A percentile compares a stretch with the other conserved stretches of the same genome.
Conservation (phyloP, 2,797 vertebrate species). For the Tinamus major region DNA sequence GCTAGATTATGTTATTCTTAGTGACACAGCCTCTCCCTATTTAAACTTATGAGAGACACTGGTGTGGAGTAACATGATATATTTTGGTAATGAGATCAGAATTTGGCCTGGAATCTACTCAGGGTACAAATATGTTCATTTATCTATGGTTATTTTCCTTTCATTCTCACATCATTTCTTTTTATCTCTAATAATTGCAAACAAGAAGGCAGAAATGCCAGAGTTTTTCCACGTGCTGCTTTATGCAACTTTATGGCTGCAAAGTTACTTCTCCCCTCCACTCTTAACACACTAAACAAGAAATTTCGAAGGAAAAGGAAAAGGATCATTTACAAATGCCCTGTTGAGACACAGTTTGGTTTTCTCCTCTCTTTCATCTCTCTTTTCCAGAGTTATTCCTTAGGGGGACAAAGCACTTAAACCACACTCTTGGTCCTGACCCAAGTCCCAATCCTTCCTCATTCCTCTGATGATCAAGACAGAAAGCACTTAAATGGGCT, state of each 20-base stretch:
- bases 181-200: not conserved
- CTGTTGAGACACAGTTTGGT: not conserved
- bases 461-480: not conserved
- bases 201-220: not conserved
- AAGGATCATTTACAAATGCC: not conserved
- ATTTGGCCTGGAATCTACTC: not conserved
- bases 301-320: slow-evolving; percentile 9
- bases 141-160: not conserved
- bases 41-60: not conserved
- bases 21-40: not conserved
- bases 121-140: not conserved
- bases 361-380: slow-evolving; percentile 5
- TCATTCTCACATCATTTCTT: not conserved
- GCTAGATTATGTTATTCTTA: not conserved
- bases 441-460: not conserved
- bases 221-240: not conserved
- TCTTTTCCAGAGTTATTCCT: slow-evolving; percentile 43
- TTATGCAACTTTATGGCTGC: not conserved
- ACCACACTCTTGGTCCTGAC: slow-evolving; percentile 30
- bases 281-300: not conserved
- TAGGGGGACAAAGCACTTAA: slow-evolving; percentile 48
- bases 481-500: slow-evolving; percentile 39
- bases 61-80: not conserved
- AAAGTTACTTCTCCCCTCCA: not conserved
- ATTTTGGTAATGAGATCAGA: not conserved